These are phyloP conservation scores for Gambelia wislizenii DNA, from an alignment of 2,797 vertebrate species.

Conservation along the genomic window DNA sequence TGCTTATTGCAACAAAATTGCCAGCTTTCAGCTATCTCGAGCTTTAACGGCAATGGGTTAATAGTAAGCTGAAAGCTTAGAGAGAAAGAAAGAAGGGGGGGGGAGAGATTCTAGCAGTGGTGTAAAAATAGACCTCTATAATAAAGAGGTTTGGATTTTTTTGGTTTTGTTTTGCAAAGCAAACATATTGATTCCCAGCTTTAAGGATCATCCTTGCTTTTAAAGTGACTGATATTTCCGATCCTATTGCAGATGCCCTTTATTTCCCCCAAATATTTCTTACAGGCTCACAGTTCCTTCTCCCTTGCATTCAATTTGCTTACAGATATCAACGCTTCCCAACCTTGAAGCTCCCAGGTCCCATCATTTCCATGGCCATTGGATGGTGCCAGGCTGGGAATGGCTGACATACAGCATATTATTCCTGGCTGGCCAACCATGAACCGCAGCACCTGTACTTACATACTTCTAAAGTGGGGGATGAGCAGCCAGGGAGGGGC, in stretches of 20 bases:
- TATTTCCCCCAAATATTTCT: background rate
- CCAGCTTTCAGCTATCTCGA: background rate
- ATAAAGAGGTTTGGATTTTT: background rate
- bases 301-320: background rate
- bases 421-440: too few species aligned
- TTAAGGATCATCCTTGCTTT: background rate
- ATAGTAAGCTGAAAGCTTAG: conserved; percentile 5
- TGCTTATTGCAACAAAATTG: conserved; percentile 10
- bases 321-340: too few species aligned
- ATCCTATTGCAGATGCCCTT: background rate
- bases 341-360: too few species aligned
- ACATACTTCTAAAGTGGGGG: too few species aligned
- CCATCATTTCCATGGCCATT: too few species aligned
- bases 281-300: background rate
- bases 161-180: background rate
- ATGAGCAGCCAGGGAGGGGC: too few species aligned
- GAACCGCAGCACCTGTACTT: too few species aligned
- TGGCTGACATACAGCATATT: too few species aligned
- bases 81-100: background rate
- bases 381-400: too few species aligned
- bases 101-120: conserved; percentile 5
- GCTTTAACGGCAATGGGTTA: conserved; percentile 19
- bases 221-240: background rate
- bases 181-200: background rate
- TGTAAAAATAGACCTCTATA: background rate